phyloP scores from a whole-genome alignment of 2,888 invertebrate species.

The Tenthredo amoena region DNA sequence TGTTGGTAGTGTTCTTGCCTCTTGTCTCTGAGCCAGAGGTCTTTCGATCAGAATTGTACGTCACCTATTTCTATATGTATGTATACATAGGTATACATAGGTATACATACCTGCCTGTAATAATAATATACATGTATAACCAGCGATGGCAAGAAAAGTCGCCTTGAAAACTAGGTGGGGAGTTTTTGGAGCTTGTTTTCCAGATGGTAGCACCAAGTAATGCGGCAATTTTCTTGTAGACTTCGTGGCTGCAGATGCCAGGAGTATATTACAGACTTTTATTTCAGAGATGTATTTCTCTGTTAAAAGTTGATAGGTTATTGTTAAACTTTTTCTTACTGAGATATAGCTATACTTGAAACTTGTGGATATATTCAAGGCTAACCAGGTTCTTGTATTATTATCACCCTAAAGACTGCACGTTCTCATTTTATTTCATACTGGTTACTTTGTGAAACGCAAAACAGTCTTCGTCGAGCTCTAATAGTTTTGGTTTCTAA shows the following conservation, averaged over 20 bases:
- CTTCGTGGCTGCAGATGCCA: neutral
- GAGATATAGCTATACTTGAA: neutral
- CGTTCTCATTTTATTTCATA: neutral
- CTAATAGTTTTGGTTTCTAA: neutral
- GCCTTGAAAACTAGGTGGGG: slow-evolving; percentile 29
- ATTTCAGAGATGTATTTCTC: slow-evolving; percentile 11
- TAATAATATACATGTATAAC: slow-evolving; percentile 35
- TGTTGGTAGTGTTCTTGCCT: neutral
- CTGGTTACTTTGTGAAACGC: neutral
- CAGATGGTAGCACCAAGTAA: slow-evolving; percentile 49
- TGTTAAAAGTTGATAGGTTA: slow-evolving; percentile 17
- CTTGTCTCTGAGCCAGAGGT: slow-evolving; percentile 18
- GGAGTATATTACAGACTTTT: slow-evolving; percentile 32
- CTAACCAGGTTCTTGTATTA: neutral
- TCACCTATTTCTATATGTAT: neutral
- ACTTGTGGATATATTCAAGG: neutral
- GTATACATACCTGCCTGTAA: neutral
- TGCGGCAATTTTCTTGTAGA: slow-evolving; percentile 44
- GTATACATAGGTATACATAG: neutral
- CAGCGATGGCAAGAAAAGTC: slow-evolving; percentile 39
- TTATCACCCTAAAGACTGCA: neutral
- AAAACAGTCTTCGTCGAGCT: neutral
- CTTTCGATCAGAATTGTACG: slow-evolving; percentile 19
- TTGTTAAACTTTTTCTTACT: slow-evolving; percentile 12
- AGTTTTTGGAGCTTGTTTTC: slow-evolving; percentile 49